phyloP scores from a whole-genome alignment of 2,113 vertebrate species.

The Clarias gariepinus region DNA sequence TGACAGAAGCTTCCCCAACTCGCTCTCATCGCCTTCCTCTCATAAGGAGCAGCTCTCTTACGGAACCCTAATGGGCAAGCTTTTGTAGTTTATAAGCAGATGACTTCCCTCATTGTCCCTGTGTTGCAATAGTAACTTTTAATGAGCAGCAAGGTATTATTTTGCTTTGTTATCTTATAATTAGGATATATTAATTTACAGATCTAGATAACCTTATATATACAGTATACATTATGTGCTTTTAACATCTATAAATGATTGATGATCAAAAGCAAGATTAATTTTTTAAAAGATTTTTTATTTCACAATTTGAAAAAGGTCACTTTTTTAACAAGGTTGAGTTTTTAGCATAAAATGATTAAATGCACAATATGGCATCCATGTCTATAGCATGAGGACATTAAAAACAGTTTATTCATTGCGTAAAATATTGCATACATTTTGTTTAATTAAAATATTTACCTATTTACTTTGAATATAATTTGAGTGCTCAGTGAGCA shows the following conservation, averaged over 20 bases:
- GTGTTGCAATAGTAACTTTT: conserved; percentile 62
- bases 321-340: too few relatives aligned
- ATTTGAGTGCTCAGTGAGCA: neutral
- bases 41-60: conserved; percentile 52
- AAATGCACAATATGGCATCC: neutral
- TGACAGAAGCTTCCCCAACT: neutral
- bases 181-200: conserved; percentile 64
- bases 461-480: neutral
- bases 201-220: conserved; percentile 25
- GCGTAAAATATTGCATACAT: neutral
- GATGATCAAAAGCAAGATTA: conserved; percentile 17
- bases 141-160: conserved; percentile 68
- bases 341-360: neutral
- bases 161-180: conserved; percentile 71
- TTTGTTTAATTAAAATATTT: too few relatives aligned
- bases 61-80: conserved; percentile 58
- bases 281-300: neutral
- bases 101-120: conserved; percentile 21
- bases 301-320: neutral
- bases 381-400: neutral
- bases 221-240: conserved; percentile 13
- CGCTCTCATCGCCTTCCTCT: neutral
- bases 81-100: conserved; percentile 2
- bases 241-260: conserved; percentile 25
- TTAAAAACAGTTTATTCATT: neutral